phyloP scores from a whole-genome alignment of 1,140 invertebrate genomes.

The Hyphantria cunea region DNA sequence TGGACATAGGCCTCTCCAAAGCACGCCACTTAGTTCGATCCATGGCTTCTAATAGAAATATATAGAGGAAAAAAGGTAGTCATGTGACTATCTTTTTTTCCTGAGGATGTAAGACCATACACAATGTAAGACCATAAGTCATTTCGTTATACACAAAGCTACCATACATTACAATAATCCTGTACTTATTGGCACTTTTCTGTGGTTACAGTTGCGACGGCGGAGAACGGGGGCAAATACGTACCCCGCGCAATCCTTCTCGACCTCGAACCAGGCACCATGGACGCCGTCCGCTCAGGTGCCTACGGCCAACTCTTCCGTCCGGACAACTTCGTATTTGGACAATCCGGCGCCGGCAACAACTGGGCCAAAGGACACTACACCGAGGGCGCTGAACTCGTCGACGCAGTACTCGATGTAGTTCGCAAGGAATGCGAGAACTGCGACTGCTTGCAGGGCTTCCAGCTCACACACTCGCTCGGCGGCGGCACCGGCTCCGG shows the following conservation, averaged over 20 bases:
- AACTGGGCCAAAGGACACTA: too few species aligned
- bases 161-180: background rate
- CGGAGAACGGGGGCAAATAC: slow-evolving; percentile 75
- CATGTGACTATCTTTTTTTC: too few species aligned
- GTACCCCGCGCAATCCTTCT: slow-evolving; percentile 91
- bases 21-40: too few species aligned
- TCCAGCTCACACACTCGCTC: too few species aligned
- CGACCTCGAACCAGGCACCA: slow-evolving; percentile 93
- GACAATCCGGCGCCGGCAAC: slow-evolving; percentile 67
- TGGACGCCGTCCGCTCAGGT: slow-evolving; percentile 91
- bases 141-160: too few species aligned
- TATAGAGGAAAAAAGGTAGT: too few species aligned
- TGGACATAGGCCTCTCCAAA: too few species aligned
- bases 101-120: too few species aligned
- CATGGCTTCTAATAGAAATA: too few species aligned
- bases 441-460: slow-evolving; percentile 89
- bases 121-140: too few species aligned
- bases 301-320: slow-evolving; percentile 90
- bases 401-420: slow-evolving; percentile 91
- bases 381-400: slow-evolving; percentile 88
- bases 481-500: too few species aligned
- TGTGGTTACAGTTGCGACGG: slow-evolving; percentile 56
- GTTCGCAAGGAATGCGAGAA: slow-evolving; percentile 91
- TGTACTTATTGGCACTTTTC: background rate
- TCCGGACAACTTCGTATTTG: slow-evolving; percentile 83